phyloP scores from a whole-genome alignment of 2,888 invertebrate genomes.

The Brachyptera risi region DNA sequence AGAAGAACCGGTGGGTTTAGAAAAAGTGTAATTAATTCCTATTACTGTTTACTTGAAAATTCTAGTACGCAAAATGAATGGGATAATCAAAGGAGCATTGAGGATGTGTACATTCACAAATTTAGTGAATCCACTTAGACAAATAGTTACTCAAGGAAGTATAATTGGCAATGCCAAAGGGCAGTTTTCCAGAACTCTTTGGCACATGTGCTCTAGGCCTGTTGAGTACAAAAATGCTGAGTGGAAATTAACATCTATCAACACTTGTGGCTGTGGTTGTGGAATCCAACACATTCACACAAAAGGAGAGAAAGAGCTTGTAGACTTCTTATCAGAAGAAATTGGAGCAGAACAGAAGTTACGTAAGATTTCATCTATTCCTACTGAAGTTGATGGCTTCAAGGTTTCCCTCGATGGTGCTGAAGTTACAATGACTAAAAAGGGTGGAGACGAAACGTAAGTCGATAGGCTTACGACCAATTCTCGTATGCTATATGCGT shows the following conservation, averaged over 20 bases:
- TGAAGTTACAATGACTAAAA: slow-evolving; percentile 77
- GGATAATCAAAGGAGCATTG: slow-evolving; percentile 59
- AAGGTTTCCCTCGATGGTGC: slow-evolving; percentile 73
- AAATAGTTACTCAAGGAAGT: slow-evolving; percentile 39
- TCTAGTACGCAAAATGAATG: slow-evolving; percentile 60
- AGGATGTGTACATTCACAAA: slow-evolving; percentile 46
- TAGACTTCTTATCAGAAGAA: slow-evolving; percentile 90
- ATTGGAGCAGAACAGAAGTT: slow-evolving; percentile 87
- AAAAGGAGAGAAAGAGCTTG: slow-evolving; percentile 80
- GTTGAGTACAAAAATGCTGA: slow-evolving; percentile 39
- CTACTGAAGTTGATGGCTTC: slow-evolving; percentile 78
- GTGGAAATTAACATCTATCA: slow-evolving; percentile 51
- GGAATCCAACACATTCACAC: slow-evolving; percentile 60
- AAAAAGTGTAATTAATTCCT: too few relatives aligned
- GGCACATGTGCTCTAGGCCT: slow-evolving; percentile 62
- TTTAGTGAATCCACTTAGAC: slow-evolving; percentile 41
- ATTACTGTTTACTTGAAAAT: too few relatives aligned
- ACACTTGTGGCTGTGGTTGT: slow-evolving; percentile 66
- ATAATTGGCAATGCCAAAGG: slow-evolving; percentile 52
- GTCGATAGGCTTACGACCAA: too few relatives aligned
- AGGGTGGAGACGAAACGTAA: slow-evolving; percentile 66
- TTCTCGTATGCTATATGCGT: too few relatives aligned
- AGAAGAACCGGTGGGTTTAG: too few relatives aligned
- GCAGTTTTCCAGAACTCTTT: slow-evolving; percentile 64
- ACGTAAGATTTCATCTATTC: slow-evolving; percentile 68